Evolutionary conservation across 2,113 vertebrate genomes (phyloP).

Genomic region (Callipepla squamata): DNA sequence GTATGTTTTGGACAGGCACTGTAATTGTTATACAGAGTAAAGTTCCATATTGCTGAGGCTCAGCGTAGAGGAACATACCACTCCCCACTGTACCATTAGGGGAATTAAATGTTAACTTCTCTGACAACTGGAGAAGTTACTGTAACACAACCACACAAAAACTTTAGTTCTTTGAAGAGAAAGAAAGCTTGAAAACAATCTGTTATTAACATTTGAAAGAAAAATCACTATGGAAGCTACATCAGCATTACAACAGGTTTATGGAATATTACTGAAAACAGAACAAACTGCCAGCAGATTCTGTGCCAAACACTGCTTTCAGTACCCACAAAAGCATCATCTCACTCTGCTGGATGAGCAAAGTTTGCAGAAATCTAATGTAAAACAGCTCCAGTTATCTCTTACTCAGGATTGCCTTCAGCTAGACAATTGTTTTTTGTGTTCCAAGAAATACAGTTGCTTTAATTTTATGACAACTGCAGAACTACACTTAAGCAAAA

Average conservation of each 20-base stretch:
- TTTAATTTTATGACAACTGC: background rate
- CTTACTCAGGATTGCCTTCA: background rate
- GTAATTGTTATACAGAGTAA: constrained; percentile 60
- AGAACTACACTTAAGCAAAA: background rate
- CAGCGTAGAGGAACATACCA: background rate
- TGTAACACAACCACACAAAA: background rate
- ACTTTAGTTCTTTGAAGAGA: background rate
- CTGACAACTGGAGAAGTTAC: constrained; percentile 31
- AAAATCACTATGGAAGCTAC: background rate
- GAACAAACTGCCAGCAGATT: background rate
- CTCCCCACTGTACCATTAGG: constrained; percentile 30
- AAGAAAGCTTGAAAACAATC: background rate
- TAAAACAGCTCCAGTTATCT: background rate
- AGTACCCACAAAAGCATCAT: background rate
- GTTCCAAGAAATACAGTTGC: background rate
- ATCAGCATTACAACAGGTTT: background rate
- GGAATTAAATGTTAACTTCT: constrained; percentile 35
- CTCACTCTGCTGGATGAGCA: background rate
- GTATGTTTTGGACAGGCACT: constrained; percentile 30
- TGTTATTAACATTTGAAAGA: background rate
- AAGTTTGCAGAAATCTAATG: background rate
- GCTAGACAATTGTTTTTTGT: background rate
- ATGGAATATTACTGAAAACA: background rate
- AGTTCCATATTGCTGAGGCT: constrained; percentile 6
- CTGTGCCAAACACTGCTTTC: background rate